These are phyloP conservation scores for Corvus moneduloides DNA, from an alignment of 2,113 vertebrate genomes.

Conservation along the genomic window DNA sequence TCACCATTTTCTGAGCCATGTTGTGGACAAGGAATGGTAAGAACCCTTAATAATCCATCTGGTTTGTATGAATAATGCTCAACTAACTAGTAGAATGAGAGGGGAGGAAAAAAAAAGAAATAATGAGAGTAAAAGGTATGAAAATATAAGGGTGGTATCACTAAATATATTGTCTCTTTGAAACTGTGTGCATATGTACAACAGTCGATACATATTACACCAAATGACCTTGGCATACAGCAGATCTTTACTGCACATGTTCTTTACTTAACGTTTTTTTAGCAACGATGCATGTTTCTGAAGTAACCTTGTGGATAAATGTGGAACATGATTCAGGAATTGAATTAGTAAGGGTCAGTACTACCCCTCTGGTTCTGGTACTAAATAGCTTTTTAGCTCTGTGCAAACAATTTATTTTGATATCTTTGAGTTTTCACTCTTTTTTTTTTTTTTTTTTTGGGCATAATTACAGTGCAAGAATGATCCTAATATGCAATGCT, in stretches of 20 bases:
- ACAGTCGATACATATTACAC: background rate
- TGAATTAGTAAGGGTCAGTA: background rate
- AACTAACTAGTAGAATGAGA: slow-evolving; percentile 79
- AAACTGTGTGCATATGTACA: background rate
- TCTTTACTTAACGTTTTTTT: background rate
- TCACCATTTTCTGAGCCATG: slow-evolving; percentile 71
- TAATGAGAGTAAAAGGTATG: background rate
- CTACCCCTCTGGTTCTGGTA: rapidly evolving
- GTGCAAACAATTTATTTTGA: background rate
- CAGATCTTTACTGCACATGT: background rate
- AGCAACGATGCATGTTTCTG: background rate
- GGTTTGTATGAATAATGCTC: slow-evolving; percentile 98
- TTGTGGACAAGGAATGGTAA: slow-evolving; percentile 79
- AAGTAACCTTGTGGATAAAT: background rate
- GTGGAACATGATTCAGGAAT: background rate
- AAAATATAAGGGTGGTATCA: background rate
- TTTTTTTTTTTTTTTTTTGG: background rate
- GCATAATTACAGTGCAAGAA: background rate
- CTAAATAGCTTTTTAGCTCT: background rate
- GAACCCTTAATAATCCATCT: slow-evolving; percentile 87
- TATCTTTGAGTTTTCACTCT: background rate
- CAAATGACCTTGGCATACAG: background rate
- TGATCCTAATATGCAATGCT: background rate
- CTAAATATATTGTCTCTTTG: background rate
- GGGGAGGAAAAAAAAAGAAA: background rate